Base-by-base conservation (phyloP, 1,140 invertebrate genomes). In the Pogonus chalceus region DNA sequence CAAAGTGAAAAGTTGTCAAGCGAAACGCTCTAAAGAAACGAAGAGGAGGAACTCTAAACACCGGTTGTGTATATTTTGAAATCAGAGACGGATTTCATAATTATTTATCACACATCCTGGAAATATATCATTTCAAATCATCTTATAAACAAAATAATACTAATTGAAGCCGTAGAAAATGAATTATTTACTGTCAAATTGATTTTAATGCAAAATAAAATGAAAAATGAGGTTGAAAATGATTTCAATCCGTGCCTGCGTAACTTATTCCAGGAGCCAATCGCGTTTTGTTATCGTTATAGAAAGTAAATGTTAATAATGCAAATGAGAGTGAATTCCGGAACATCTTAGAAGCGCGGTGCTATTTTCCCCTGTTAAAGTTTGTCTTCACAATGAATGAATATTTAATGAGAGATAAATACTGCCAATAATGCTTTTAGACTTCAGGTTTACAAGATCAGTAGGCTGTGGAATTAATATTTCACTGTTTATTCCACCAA, bases 301-400 rank as follows among this genome's bases (percentile, higher is more conserved):
- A 43, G 37, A 43, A 43, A 43, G 37, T 43, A 43, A 43, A 43
- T 43, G 37, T 43, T 18, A 43, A 43, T 43, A 43, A 43, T 43
- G 37, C 37, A 43, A 43, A 43, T 43, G 37, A 43, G 37, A 43
- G 37, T 16, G 18, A 43, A 7, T 43, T 43, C 37, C 37, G 37
- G 37, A 43, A 43, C 37, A 18, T 43, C 37, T 43, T 18, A 12
- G 3, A 4, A 43, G 7, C 37, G 9, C 18, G 18, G 26, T 14
- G 14, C 14, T 31, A 31, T 31, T 31, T 31, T 31, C 26, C n/a
- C n/a, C n/a, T n/a, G n/a, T 31, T 31, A 31, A 7, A 4, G 4
- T 31, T 31, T 7, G 26, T 31, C 26, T 31, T n/a, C 26, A 7
- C 14, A 31, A 31, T 4, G 18, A 16, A 43, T 43, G 37, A 43